Conservation (phyloP, 1,140 invertebrate species). For the Musca vetustissima region DNA sequence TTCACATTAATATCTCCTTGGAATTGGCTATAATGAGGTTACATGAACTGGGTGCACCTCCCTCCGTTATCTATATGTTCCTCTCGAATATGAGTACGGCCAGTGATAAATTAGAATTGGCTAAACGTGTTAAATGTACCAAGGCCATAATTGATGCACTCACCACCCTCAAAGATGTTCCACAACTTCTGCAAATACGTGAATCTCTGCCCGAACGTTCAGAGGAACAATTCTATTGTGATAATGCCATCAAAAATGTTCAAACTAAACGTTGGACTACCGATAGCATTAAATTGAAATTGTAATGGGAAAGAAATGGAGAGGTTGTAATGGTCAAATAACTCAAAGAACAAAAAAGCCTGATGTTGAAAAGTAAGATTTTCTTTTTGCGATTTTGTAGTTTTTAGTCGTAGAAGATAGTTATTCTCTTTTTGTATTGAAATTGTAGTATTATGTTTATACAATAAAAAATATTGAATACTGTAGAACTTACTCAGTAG, state of each 20-base stretch:
- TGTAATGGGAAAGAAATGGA: constrained; percentile 20
- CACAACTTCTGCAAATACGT: constrained; percentile 43
- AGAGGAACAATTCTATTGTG: constrained; percentile 53
- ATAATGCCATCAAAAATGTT: constrained; percentile 46
- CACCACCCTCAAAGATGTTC: constrained; percentile 46
- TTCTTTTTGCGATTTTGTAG: too few species aligned
- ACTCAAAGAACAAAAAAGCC: background rate
- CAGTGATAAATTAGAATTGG: constrained; percentile 43
- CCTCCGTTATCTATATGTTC: constrained; percentile 45
- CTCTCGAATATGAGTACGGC: constrained; percentile 49
- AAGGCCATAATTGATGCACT: constrained; percentile 51
- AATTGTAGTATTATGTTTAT: too few species aligned
- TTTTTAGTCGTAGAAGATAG: background rate
- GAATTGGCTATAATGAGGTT: constrained; percentile 43
- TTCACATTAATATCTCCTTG: constrained; percentile 52
- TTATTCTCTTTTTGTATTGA: too few species aligned
- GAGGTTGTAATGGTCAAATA: background rate
- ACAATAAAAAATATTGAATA: too few species aligned
- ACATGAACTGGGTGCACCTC: constrained; percentile 43
- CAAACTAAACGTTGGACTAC: constrained; percentile 54
- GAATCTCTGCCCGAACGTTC: constrained; percentile 42
- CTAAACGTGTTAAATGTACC: constrained; percentile 44
- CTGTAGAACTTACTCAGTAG: too few species aligned
- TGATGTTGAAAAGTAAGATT: background rate
- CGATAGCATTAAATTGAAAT: constrained; percentile 49